phyloP scores from a whole-genome alignment of 1,140 invertebrate species.

The Drosophila nebulosa region DNA sequence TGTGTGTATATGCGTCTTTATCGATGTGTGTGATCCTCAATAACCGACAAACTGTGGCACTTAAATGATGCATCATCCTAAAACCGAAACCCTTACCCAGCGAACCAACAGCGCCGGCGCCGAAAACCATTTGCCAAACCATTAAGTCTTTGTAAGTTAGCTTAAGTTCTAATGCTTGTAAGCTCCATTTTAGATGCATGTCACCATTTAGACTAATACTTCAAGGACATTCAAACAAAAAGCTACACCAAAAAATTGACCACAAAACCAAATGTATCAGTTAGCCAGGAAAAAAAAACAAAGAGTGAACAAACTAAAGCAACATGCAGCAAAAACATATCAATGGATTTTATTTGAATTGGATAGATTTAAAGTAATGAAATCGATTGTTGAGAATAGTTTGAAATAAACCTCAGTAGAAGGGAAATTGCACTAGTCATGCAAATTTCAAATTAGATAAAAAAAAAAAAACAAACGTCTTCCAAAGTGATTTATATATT shows the following conservation, averaged over 20 bases:
- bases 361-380: too few relatives aligned
- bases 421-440: too few relatives aligned
- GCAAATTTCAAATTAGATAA: too few relatives aligned
- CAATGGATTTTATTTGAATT: too few relatives aligned
- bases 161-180: constrained; percentile 48
- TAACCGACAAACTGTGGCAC: constrained; percentile 3
- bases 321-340: not conserved
- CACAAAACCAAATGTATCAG: not conserved
- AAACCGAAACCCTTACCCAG: constrained; percentile 6
- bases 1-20: constrained; percentile 29
- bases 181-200: constrained; percentile 53
- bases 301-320: not conserved
- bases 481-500: too few relatives aligned
- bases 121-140: constrained; percentile 33
- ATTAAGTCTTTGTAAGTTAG: constrained; percentile 61
- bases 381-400: not conserved
- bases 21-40: constrained; percentile 27
- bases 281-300: not conserved
- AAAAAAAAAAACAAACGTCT: too few relatives aligned
- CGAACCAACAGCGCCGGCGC: constrained; percentile 2
- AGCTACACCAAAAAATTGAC: constrained; percentile 1
- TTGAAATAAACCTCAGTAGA: too few relatives aligned
- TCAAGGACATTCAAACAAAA: not conserved
- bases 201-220: constrained; percentile 15
- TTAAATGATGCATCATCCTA: not conserved